Conservation (phyloP, 2,113 vertebrate species). For the Glaucidium brasilianum region DNA sequence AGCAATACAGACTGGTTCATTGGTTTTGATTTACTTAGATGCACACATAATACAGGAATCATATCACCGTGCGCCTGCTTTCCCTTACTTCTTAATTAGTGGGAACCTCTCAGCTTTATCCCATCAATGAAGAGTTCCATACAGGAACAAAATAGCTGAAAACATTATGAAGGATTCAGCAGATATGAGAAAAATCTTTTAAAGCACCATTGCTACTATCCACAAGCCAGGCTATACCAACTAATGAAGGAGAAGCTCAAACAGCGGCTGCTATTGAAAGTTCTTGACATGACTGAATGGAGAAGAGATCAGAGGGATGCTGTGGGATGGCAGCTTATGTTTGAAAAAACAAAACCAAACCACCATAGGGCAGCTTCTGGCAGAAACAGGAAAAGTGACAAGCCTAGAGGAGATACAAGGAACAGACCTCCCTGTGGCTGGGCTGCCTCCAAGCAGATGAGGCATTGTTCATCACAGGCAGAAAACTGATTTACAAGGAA, state of each 20-base stretch:
- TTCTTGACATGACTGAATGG: neutral
- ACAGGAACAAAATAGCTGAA: neutral
- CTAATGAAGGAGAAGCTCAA: neutral
- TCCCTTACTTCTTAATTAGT: neutral
- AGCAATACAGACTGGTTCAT: neutral
- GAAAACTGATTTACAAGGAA: slow-evolving; percentile 37
- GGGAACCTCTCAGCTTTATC: neutral
- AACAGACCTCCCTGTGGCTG: neutral
- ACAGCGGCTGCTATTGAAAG: neutral
- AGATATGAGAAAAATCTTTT: neutral
- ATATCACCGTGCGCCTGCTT: neutral
- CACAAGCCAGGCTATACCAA: neutral
- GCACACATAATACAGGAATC: neutral
- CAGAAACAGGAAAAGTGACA: slow-evolving; percentile 8
- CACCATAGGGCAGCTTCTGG: slow-evolving; percentile 15
- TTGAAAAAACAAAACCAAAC: neutral
- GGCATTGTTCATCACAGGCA: slow-evolving; percentile 1
- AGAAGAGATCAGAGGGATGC: neutral
- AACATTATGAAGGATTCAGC: neutral
- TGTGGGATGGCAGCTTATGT: neutral
- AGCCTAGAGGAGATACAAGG: neutral
- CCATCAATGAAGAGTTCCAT: neutral
- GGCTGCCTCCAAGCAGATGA: neutral
- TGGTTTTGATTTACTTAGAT: neutral
- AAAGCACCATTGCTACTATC: neutral